Conservation (phyloP, 2,797 vertebrate species). For the Neosilurus hyrtlii region DNA sequence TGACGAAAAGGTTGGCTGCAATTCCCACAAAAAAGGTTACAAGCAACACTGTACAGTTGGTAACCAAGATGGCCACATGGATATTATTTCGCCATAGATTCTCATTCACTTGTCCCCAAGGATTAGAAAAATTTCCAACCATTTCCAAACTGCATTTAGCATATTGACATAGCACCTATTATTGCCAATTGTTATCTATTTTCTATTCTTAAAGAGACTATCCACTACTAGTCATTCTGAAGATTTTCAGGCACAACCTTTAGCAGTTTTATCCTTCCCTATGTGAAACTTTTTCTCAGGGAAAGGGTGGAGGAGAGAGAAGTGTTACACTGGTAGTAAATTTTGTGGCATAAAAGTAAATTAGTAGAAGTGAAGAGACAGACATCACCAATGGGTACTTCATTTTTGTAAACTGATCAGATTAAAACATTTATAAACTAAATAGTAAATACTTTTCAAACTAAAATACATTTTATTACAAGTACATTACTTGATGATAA, state of each 20-base stretch:
- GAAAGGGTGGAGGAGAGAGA: background rate
- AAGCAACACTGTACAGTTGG: constrained; percentile 65
- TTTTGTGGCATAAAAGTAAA: background rate
- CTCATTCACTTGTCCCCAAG: constrained; percentile 58
- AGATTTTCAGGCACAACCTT: background rate
- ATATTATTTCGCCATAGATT: constrained; percentile 55
- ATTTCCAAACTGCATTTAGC: constrained; percentile 62
- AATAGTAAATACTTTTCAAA: background rate
- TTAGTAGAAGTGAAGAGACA: background rate
- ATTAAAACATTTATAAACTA: background rate
- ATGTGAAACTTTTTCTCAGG: background rate
- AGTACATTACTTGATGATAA: background rate
- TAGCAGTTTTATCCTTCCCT: background rate
- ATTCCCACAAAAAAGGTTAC: constrained; percentile 66
- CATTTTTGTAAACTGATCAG: constrained; percentile 5
- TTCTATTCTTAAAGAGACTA: background rate
- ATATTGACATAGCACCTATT: constrained; percentile 5
- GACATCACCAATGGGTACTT: background rate
- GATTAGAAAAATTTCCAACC: constrained; percentile 55
- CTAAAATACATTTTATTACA: background rate
- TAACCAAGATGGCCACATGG: constrained; percentile 58
- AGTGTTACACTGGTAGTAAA: background rate
- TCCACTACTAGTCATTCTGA: background rate
- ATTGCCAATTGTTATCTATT: background rate
- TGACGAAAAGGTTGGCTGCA: constrained; percentile 72